These are phyloP conservation scores for Phylloscopus whistleri DNA, from an alignment of 2,113 vertebrate species.

Conservation along the genomic window DNA sequence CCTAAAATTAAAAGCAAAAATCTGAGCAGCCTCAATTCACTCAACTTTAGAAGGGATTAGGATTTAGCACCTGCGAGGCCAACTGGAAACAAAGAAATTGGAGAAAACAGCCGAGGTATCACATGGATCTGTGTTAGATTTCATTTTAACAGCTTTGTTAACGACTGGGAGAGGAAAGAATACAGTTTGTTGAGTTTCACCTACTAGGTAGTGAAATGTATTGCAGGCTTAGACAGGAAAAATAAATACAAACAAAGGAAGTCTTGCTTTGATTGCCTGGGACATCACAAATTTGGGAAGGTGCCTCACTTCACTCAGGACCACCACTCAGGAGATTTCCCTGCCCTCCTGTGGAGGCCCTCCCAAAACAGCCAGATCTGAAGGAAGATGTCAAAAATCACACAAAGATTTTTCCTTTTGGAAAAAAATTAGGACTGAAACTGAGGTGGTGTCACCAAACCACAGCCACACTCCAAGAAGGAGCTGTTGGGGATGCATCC, in stretches of 20 bases:
- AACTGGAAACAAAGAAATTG: not conserved
- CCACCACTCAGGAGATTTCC: not conserved
- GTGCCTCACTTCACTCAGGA: not conserved
- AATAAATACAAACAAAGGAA: not conserved
- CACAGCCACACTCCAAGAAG: not conserved
- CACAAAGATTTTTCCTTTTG: not conserved
- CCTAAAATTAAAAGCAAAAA: conserved; percentile 8
- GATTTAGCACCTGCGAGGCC: not conserved
- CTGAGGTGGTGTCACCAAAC: not conserved
- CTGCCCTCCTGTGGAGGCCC: not conserved
- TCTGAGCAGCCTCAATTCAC: not conserved
- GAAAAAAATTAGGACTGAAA: not conserved
- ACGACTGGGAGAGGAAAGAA: not conserved
- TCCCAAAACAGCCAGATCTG: not conserved
- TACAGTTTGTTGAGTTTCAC: not conserved
- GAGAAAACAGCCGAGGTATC: not conserved
- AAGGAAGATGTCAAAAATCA: not conserved
- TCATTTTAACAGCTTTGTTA: not conserved
- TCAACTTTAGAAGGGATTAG: not conserved
- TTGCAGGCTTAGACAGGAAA: not conserved
- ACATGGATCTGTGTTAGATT: not conserved
- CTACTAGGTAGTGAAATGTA: not conserved
- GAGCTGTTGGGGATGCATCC: not conserved
- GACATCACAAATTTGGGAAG: not conserved
- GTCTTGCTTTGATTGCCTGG: not conserved